These are phyloP conservation scores for Cebus imitator DNA, from an alignment of 2,113 vertebrate genomes.

Conservation along the genomic window DNA sequence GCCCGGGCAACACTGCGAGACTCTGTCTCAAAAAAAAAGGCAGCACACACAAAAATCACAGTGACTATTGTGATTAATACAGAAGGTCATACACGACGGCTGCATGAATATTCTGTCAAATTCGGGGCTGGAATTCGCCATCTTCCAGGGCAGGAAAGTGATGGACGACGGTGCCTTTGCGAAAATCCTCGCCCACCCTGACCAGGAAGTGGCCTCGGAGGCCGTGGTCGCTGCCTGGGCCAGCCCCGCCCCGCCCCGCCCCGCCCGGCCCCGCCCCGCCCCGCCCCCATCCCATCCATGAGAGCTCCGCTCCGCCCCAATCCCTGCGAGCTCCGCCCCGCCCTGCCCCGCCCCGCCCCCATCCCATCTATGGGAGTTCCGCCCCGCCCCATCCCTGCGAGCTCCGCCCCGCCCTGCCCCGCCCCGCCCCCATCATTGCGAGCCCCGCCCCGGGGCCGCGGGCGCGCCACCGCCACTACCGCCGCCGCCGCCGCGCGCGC, in stretches of 20 bases:
- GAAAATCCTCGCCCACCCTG: neutral
- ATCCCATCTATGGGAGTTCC: no score
- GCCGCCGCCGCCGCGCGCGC: neutral
- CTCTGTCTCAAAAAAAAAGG: no score
- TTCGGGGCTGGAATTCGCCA: neutral
- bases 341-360: slow-evolving; percentile 20
- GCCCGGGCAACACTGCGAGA: no score
- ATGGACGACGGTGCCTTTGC: neutral
- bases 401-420: no score
- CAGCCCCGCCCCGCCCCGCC: neutral
- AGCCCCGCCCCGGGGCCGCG: neutral
- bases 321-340: no score
- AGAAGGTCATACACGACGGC: neutral
- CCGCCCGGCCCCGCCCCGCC: no score
- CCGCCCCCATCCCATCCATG: no score
- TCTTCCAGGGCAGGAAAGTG: neutral
- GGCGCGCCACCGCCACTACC: neutral
- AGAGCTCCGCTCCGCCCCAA: no score
- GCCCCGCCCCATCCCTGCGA: no score
- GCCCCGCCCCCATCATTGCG: neutral
- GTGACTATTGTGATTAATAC: neutral
- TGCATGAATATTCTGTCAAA: neutral
- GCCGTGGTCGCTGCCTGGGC: neutral
- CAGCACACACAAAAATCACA: neutral
- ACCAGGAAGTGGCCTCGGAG: accelerated